These are phyloP conservation scores for Coreoperca whiteheadi DNA, from an alignment of 2,113 vertebrate species.

Conservation along the genomic window DNA sequence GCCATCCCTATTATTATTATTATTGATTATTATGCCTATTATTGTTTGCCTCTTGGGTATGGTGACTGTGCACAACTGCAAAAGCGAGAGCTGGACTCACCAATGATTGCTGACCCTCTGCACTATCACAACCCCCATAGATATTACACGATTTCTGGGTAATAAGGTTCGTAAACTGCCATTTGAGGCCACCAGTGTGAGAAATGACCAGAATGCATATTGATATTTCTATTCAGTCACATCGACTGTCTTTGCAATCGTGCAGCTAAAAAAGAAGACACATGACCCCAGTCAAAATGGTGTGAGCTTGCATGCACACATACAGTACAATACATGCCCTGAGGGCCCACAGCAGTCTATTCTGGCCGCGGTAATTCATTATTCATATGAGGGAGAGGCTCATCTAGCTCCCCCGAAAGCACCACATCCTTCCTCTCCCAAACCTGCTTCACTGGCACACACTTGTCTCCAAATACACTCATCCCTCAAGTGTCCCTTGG, in stretches of 20 bases:
- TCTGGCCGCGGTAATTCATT: constrained; percentile 47
- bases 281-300: neutral
- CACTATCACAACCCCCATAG: neutral
- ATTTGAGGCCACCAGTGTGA: neutral
- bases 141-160: neutral
- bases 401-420: constrained; percentile 20
- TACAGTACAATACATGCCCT: neutral
- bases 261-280: neutral
- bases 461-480: constrained; percentile 24
- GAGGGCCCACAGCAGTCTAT: neutral
- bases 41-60: too few species aligned
- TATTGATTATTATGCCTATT: too few species aligned
- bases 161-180: neutral
- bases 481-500: constrained; percentile 41
- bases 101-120: neutral
- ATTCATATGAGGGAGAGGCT: constrained; percentile 44
- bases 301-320: neutral
- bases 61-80: too few species aligned
- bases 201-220: constrained; percentile 1
- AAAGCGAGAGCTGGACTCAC: neutral
- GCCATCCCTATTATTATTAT: neutral
- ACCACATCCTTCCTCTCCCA: constrained; percentile 6
- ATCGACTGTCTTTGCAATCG: neutral
- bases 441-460: neutral
- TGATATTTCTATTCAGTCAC: constrained; percentile 10